Evolutionary conservation across 2,113 vertebrate species (phyloP), one percentile per base, ranked within the genome.

Genomic region (Gorsachius goisagi): DNA sequence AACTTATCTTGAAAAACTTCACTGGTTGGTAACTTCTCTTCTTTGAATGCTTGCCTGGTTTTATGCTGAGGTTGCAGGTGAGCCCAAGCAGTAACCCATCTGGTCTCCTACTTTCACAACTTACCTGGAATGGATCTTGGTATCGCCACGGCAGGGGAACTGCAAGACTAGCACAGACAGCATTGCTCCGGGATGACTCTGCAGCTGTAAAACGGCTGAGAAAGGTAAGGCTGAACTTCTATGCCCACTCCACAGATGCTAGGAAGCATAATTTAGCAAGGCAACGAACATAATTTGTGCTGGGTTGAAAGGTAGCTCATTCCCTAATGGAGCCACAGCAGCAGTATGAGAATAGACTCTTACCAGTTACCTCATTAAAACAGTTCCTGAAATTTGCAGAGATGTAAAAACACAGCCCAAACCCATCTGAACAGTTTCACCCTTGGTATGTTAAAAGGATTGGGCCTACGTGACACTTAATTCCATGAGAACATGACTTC

Each of bases 41-140:
- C 35, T 60, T 24, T 22, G 26, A 85, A 47, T 13, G 35, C 30
- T 81, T 73, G 30, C 17, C 39, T 0, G 0, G 6, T 83, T 67
- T 75, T 24, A 47, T 24, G 13, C 2, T 11, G 2, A 11, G 0
- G 2, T 60, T 71, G 39, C 1, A 4, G 14, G 32, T 35, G 41
- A 87, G 44, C 50, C 20, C 37, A 69, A n/a, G 60, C 37, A 78
- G 55, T 33, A 53, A 73, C 14, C 59, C 59, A 53, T 10, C 58
- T 23, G 0, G 0, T 39, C 41, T 90, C n/a, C 35, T 55, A 5
- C 71, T 74, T 69, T 62, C 73, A 77, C 18, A 77, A 0, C 27
- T 62, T 24, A 62, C 59, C 53, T 53, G 53, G 32, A 52, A 47
- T 1, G 13, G 27, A 22, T 79, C 37, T n/a, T 1, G 0, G 3